Percentiles rank a stretch among this genome's conserved stretches.
These are phyloP conservation scores for Oreortyx pictus DNA, from an alignment of 2,797 vertebrate species.

Conservation along the genomic window DNA sequence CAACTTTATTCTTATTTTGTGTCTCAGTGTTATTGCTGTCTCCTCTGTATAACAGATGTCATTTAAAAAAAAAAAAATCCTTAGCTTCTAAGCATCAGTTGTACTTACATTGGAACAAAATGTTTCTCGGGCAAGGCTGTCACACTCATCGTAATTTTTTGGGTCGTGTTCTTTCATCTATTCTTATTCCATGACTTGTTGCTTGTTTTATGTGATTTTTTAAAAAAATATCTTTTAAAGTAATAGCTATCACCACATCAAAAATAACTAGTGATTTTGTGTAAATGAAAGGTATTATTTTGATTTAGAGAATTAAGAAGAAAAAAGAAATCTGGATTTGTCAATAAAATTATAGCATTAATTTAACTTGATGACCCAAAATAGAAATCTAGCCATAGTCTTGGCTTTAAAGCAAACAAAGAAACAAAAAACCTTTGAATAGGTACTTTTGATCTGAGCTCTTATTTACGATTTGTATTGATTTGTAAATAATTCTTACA, in stretches of 20 bases:
- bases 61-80: not conserved
- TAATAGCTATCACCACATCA: not conserved
- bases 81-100: not conserved
- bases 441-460: not conserved
- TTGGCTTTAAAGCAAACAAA: not conserved
- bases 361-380: constrained; percentile 17
- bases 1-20: constrained; percentile 22
- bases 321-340: constrained; percentile 18
- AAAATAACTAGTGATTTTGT: not conserved
- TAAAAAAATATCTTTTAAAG: not conserved
- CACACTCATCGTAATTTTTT: not conserved
- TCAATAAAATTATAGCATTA: constrained; percentile 5
- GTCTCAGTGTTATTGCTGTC: not conserved
- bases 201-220: constrained; percentile 19
- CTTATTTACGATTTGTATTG: not conserved
- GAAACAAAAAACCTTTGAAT: not conserved
- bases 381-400: constrained; percentile 4
- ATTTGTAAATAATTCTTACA: not conserved
- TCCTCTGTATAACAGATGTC: not conserved
- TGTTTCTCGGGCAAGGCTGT: not conserved
- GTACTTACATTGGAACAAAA: not conserved
- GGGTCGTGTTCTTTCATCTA: not conserved
- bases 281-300: not conserved
- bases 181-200: constrained; percentile 19
- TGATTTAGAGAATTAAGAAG: constrained; percentile 16